Evolutionary conservation across 1,140 invertebrate genomes (phyloP), one percentile per base, ranked within the genome.

Genomic region (Belonocnema kinseyi): DNA sequence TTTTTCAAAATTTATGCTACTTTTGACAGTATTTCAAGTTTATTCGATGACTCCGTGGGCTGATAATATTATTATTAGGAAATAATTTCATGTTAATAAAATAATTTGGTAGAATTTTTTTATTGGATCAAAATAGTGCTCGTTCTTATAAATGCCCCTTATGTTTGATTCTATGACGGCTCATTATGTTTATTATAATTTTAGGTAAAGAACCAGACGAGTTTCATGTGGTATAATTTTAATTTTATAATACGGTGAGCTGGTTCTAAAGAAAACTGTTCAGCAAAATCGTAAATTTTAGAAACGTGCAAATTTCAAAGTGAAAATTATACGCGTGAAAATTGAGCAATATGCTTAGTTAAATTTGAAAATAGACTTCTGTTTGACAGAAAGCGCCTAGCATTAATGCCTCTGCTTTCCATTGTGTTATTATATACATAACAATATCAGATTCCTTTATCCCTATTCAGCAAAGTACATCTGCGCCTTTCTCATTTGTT

Each of bases 391-490:
- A 26, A 26, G 26, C 26, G 26, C 26, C 26, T 33, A 33, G 5
- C 26, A 33, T 33, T 33, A 33, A 3, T 33, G 26, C 26, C 5
- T 33, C 4, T 5, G 26, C 26, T 5, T 33, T 5, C 4, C 58
- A 33, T 21, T 66, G 6, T 14, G 11, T 56, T 17, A 56, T 10
- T 7, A n/a, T 40, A 16, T 14, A 40, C 8, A 14, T 21, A 66
- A 66, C 21, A 66, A 40, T 40, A 66, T 66, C 58, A 3, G 14
- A 66, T 66, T 66, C 26, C 19, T 66, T 66, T 66, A 26, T 66
- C 58, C 58, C 26, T 66, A 66, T 66, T 13, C 58, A 66, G 19
- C 4, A 66, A 26, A 66, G 40, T 66, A 66, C 26, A 66, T 66
- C 21, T 66, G 58, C 21, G 40, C 7, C 40, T 66, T 66, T 6